phyloP scores from a whole-genome alignment of 2,113 vertebrate genomes.

The Myrmecophaga tridactyla region DNA sequence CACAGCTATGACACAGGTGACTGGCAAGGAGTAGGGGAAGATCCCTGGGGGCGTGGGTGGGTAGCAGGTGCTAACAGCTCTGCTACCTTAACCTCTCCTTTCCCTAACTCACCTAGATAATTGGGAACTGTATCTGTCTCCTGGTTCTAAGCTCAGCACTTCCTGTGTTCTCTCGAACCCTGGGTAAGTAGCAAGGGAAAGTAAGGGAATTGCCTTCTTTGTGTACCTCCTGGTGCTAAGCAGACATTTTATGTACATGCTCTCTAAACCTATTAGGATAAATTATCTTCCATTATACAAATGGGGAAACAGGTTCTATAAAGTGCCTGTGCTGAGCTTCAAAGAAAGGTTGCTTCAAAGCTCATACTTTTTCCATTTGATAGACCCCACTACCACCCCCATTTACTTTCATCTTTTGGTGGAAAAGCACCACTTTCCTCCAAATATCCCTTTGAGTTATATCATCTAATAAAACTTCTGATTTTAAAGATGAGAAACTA shows the following conservation, averaged over 20 bases:
- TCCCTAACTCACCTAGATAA: conserved; percentile 87
- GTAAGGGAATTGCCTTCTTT: background rate
- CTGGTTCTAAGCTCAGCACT: conserved; percentile 97
- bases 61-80: background rate
- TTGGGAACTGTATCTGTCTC: conserved; percentile 96
- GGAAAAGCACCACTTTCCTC: background rate
- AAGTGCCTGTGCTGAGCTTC: background rate
- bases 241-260: background rate
- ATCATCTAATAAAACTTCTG: background rate
- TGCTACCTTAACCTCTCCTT: background rate
- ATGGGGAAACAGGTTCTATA: background rate
- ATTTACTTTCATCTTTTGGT: background rate
- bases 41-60: background rate
- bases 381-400: background rate
- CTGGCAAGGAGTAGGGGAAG: background rate
- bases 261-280: background rate
- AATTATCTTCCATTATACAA: background rate
- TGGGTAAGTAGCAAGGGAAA: conserved; percentile 88
- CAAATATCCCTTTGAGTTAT: background rate
- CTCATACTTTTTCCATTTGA: background rate
- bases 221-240: background rate
- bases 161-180: conserved; percentile 95
- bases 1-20: conserved; percentile 95
- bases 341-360: background rate
- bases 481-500: background rate